Conservation (phyloP, 2,888 invertebrate species). For the Cabera pusaria region DNA sequence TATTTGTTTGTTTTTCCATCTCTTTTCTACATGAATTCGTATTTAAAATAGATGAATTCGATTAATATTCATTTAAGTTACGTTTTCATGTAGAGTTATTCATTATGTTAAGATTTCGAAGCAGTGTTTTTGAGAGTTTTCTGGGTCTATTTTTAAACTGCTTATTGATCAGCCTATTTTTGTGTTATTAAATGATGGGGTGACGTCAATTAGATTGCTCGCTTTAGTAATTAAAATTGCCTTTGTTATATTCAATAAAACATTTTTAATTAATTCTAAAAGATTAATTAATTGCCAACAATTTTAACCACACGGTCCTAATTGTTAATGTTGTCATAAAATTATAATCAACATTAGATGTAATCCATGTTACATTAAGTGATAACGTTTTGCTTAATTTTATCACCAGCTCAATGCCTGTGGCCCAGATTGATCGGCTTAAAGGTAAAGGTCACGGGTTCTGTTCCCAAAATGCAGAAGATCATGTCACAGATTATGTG, state of each 20-base stretch:
- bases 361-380: too few species aligned
- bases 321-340: too few species aligned
- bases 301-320: too few species aligned
- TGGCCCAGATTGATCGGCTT: too few species aligned
- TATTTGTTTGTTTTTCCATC: slow-evolving; percentile 46
- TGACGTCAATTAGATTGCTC: slow-evolving; percentile 22
- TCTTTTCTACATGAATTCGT: slow-evolving; percentile 34
- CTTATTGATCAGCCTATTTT: slow-evolving; percentile 21
- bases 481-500: too few species aligned
- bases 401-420: too few species aligned
- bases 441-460: too few species aligned
- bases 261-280: too few species aligned
- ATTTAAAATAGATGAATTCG: slow-evolving; percentile 15
- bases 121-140: slow-evolving; percentile 14
- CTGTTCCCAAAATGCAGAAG: too few species aligned
- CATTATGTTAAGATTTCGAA: not conserved
- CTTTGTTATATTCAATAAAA: slow-evolving; percentile 3
- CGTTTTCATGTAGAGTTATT: not conserved
- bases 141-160: slow-evolving; percentile 15
- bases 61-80: slow-evolving; percentile 3
- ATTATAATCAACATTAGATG: too few species aligned
- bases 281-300: too few species aligned
- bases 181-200: slow-evolving; percentile 8
- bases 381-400: too few species aligned
- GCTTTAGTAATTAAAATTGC: slow-evolving; percentile 4